These are phyloP conservation scores for Drosophila anomelani DNA, from an alignment of 2,888 invertebrate genomes.

Conservation along the genomic window DNA sequence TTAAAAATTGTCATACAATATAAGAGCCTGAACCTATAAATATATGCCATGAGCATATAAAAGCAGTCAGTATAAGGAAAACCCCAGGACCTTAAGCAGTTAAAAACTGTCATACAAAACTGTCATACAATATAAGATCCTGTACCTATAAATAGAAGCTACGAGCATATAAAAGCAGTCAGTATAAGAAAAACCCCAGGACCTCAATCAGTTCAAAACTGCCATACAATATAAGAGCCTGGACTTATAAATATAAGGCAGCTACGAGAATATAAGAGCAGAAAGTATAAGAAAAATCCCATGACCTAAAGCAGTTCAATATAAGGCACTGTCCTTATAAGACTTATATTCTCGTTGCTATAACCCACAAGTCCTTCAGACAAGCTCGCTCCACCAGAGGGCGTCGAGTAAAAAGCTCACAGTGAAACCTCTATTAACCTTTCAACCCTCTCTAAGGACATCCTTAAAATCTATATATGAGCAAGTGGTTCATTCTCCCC, in stretches of 20 bases:
- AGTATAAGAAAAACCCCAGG: no score
- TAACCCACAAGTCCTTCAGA: neutral
- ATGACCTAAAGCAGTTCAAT: neutral
- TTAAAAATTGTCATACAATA: neutral
- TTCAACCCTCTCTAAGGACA: neutral
- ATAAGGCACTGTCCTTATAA: neutral
- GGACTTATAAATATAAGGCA: neutral
- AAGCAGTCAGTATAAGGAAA: neutral
- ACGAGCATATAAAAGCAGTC: neutral
- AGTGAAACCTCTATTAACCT: neutral
- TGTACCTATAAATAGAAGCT: neutral
- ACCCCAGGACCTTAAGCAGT: neutral
- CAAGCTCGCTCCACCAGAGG: neutral
- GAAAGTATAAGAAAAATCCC: neutral
- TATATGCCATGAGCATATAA: neutral
- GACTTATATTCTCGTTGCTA: neutral
- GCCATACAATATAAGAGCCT: neutral
- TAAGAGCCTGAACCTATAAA: neutral
- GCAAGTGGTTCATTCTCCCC: neutral
- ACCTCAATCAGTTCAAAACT: no score
- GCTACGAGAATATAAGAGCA: neutral
- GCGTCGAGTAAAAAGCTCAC: neutral
- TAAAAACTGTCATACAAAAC: neutral
- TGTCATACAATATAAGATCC: neutral
- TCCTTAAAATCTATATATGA: neutral